Base-by-base conservation (phyloP, 2,797 vertebrate species). In the Eutrigla gurnardus region DNA sequence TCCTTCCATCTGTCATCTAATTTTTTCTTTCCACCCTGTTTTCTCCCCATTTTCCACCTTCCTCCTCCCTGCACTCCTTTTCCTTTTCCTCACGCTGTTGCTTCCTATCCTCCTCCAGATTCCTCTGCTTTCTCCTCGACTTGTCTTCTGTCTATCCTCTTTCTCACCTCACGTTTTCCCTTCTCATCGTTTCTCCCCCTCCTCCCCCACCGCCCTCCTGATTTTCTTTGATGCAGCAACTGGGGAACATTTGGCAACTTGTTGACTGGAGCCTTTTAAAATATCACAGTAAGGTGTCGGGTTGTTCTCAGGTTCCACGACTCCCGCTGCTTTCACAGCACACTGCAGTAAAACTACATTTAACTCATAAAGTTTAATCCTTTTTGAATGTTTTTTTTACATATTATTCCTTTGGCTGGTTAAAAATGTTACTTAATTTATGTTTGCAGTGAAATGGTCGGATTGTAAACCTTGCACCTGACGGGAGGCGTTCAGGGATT, bases 211-310 rank as follows among this genome's bases (percentile, higher is more conserved):
- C 42, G 53, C 8, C 25, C 3, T 13, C 39, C 40, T 35, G 64
- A 25, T 45, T 14, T 53, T 33, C 73, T 79, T 62, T 82, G 78
- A 81, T 80, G 86, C 81, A 84, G 54, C 70, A 70, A 61, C 70
- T 83, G 80, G 78, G 71, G 70, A 71, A 70, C 84, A 85, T 83
- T 90, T 83, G 76, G 58, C 70, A 33, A 85, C 87, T 84, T 86
- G 87, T 88, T 90, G 86, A 64, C 65, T 0, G 46, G 46, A 47
- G 66, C 42, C 32, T 70, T 33, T 42, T 9, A 11, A 55, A 52
- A 66, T 11, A 39, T 84, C 65, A 13, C 84, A 62, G 60, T 3
- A 0, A 60, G 87, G 77, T 70, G 87, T 88, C 39, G 42, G 39
- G 7, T 61, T 11, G 61, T 67, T 39, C 52, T 65, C 61, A 6